Evolutionary conservation across 2,888 invertebrate species (phyloP).

Genomic region (Nephrotoma guestfalica): DNA sequence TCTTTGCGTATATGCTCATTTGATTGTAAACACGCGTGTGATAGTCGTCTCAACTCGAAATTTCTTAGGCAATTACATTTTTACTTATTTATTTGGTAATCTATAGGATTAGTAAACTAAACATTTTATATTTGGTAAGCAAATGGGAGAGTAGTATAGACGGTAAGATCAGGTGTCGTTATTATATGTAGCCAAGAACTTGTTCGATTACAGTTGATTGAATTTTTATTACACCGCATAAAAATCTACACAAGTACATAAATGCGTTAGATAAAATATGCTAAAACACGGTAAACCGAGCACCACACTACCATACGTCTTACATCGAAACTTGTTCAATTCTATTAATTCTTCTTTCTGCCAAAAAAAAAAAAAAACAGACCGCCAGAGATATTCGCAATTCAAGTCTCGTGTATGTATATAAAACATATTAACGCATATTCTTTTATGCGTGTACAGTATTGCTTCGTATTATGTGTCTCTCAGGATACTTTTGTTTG

Average conservation of each 20-base stretch:
- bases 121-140: not conserved
- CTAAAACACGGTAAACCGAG: not conserved
- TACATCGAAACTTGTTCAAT: not conserved
- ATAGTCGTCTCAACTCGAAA: not conserved
- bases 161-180: not conserved
- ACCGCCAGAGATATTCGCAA: not conserved
- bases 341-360: not conserved
- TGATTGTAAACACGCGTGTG: too few relatives aligned
- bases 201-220: not conserved
- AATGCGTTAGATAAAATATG: not conserved
- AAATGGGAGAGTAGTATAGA: not conserved
- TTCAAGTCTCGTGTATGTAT: not conserved
- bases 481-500: too few relatives aligned
- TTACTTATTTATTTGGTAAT: too few relatives aligned
- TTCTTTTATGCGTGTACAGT: not conserved
- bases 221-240: not conserved
- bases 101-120: not conserved
- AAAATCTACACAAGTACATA: not conserved
- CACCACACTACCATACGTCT: not conserved
- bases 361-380: not conserved
- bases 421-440: not conserved
- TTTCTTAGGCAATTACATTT: not conserved
- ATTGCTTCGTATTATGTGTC: not conserved
- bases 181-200: not conserved
- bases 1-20: too few relatives aligned